Base-by-base conservation (phyloP, 2,888 invertebrate genomes). In the Brachylomia viminalis region DNA sequence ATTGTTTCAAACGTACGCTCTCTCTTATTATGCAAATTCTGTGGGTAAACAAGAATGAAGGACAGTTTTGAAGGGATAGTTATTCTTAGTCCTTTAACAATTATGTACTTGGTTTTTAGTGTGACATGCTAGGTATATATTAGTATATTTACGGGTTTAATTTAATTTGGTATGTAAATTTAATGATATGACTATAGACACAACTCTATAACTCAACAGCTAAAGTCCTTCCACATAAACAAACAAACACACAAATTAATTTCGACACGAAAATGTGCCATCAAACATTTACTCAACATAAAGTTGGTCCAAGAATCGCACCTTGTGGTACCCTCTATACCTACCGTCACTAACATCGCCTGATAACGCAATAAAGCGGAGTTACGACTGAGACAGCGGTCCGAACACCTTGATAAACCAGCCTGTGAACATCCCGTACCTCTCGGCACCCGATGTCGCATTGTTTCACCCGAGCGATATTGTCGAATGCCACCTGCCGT, bases 281-380 rank as follows among this genome's bases (percentile, higher is more conserved):
- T 85, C 70, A 80, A 76, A 69, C 77, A 85, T 87, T 88, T 83
- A 86, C 84, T 85, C 67, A 68, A 88, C 87, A 89, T 87, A 87
- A 90, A 88, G 77, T 80, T 82, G 86, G 90, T 75, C 87, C 86
- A 79, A 89, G 84, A 83, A 82, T 66, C 74, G 77, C 75, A 85
- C 88, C 89, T 85, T 89, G 87, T 59, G 86, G 88, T 71, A 88
- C 82, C 73, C 89, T 80, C 72, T 58, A 73, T 79, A 85, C 78
- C 81, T 76, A 80, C 73, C 72, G 72, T 59, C 73, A 86, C 85
- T 83, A 88, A 86, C 79, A 87, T 81, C 79, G 77, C 79, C 85
- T 84, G 89, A 88, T 86, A 87, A 88, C 79, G 82, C 82, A 87
- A 88, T 90, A 90, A 89, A 83, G 82, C 77, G 83, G 75, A 85